Percentiles rank a stretch among this genome's conserved stretches.
These are phyloP conservation scores for Microtus montanus DNA, from an alignment of 2,113 vertebrate genomes.

Conservation along the genomic window DNA sequence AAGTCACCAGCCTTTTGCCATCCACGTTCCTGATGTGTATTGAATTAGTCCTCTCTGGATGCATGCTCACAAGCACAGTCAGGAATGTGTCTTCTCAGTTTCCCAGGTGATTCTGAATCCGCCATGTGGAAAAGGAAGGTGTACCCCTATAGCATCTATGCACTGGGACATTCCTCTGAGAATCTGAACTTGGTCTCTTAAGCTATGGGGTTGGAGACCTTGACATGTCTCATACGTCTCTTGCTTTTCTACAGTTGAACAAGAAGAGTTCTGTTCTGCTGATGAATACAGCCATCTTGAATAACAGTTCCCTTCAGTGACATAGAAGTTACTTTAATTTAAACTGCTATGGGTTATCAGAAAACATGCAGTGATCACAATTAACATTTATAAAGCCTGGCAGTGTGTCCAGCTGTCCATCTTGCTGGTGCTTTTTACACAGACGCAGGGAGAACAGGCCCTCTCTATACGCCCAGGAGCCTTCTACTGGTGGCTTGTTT, in stretches of 20 bases:
- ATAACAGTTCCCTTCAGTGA: not conserved
- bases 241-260: slow-evolving; percentile 8
- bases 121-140: not conserved
- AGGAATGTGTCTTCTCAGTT: not conserved
- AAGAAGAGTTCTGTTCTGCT: not conserved
- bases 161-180: not conserved
- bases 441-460: not conserved
- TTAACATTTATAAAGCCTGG: not conserved
- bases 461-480: not conserved
- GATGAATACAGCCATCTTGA: not conserved
- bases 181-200: not conserved
- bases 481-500: not conserved
- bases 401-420: not conserved
- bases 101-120: not conserved
- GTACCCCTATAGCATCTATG: too few relatives aligned
- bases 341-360: not conserved
- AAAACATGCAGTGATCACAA: not conserved
- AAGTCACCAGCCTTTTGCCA: not conserved
- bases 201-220: not conserved
- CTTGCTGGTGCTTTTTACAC: not conserved
- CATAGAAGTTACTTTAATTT: slow-evolving; percentile 1
- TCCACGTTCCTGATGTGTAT: not conserved
- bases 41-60: not conserved
- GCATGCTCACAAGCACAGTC: not conserved
- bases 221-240: not conserved